These are phyloP conservation scores for Helobdella robusta DNA, from an alignment of 2,888 invertebrate genomes.

Conservation along the genomic window DNA sequence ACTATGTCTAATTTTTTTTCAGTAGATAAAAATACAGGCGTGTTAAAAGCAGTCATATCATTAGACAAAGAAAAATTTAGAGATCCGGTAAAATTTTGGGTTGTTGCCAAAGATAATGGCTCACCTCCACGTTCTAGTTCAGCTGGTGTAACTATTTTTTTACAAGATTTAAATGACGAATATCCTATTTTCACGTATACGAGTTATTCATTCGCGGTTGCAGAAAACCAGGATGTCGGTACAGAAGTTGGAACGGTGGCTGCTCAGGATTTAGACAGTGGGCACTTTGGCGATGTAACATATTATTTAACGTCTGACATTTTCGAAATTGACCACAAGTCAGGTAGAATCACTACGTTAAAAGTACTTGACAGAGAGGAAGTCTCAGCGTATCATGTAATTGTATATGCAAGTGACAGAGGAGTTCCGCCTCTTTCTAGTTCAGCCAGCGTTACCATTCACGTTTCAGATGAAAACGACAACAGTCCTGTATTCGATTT, in stretches of 20 bases:
- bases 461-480: conserved; percentile 34
- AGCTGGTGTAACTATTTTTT: conserved; percentile 58
- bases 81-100: conserved; percentile 46
- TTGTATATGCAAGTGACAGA: conserved; percentile 28
- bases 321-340: conserved; percentile 62
- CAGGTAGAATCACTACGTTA: conserved; percentile 75
- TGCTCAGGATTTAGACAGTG: conserved; percentile 30
- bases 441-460: conserved; percentile 31
- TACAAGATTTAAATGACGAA: conserved; percentile 34
- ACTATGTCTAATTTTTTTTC: conserved; percentile 49
- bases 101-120: conserved; percentile 80
- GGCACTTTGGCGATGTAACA: conserved; percentile 28
- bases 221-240: conserved; percentile 44
- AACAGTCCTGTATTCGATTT: conserved; percentile 32
- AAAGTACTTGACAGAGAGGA: conserved; percentile 31
- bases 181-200: conserved; percentile 31
- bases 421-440: conserved; percentile 28
- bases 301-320: conserved; percentile 23
- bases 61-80: conserved; percentile 50
- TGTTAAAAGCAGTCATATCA: conserved; percentile 32
- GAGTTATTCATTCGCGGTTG: conserved; percentile 31
- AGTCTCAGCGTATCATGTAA: conserved; percentile 29
- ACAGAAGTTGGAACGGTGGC: conserved; percentile 32
- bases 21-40: conserved; percentile 51
- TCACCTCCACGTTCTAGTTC: conserved; percentile 70